Percentiles rank a stretch among this genome's conserved stretches.
These are phyloP conservation scores for Drosophila neotestacea DNA, from an alignment of 2,888 invertebrate species.

Conservation along the genomic window DNA sequence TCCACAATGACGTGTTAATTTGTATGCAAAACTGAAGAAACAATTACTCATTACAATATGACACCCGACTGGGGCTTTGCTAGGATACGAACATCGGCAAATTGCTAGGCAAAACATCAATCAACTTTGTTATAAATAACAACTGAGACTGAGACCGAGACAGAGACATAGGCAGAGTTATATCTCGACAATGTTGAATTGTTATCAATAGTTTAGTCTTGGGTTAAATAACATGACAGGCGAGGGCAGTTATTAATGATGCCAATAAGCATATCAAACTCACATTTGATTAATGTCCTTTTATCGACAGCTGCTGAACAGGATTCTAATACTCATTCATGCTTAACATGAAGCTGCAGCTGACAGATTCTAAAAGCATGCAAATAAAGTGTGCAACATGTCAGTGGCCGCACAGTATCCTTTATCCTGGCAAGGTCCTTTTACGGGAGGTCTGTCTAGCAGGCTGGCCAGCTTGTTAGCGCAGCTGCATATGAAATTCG, in stretches of 20 bases:
- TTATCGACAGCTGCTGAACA: slow-evolving; percentile 1
- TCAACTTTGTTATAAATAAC: slow-evolving; percentile 34
- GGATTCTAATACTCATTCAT: slow-evolving; percentile 4
- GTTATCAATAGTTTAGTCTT: slow-evolving; percentile 58
- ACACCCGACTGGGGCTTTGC: slow-evolving; percentile 19
- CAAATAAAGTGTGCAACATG: slow-evolving; percentile 39
- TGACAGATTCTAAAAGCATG: slow-evolving; percentile 6
- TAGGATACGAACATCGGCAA: neutral
- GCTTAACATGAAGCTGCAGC: slow-evolving; percentile 28
- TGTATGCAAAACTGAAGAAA: slow-evolving; percentile 8
- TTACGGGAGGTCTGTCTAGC: neutral
- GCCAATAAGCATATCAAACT: slow-evolving; percentile 25
- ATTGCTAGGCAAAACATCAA: slow-evolving; percentile 33
- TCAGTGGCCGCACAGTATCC: slow-evolving; percentile 13
- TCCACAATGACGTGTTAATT: slow-evolving; percentile 6
- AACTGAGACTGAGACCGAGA: neutral
- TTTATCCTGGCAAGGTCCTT: slow-evolving; percentile 11
- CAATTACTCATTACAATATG: slow-evolving; percentile 43
- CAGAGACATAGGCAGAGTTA: neutral
- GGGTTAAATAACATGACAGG: slow-evolving; percentile 61
- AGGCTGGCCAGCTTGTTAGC: slow-evolving; percentile 36
- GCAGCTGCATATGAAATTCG: slow-evolving; percentile 49
- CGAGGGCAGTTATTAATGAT: slow-evolving; percentile 63
- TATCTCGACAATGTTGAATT: slow-evolving; percentile 26
- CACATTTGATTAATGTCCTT: slow-evolving; percentile 53